These are phyloP conservation scores for silkworm (Bombyx mori) DNA, from an alignment of 1,140 invertebrate genomes.

Conservation along the genomic window DNA sequence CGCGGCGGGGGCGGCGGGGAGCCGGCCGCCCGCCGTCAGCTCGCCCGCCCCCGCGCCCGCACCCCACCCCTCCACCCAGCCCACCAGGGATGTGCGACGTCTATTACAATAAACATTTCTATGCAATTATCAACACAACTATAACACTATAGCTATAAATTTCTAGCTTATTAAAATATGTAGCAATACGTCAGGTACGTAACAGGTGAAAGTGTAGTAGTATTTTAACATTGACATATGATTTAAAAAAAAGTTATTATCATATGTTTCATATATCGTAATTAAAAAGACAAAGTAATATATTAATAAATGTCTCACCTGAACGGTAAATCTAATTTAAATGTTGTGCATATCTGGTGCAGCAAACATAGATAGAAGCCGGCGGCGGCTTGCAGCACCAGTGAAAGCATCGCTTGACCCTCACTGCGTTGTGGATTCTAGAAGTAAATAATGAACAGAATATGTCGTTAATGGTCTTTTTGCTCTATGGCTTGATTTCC, in stretches of 20 bases:
- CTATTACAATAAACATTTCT: conserved; percentile 17
- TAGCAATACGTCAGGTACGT: no score
- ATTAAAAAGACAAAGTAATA: no score
- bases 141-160: no score
- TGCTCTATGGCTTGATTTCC: no score
- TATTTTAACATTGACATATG: no score
- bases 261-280: no score
- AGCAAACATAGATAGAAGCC: conserved; percentile 88
- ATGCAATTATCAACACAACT: no score
- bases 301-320: conserved; percentile 57
- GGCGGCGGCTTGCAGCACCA: conserved; percentile 86
- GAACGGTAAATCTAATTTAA: conserved; percentile 86
- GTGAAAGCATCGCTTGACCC: conserved; percentile 81
- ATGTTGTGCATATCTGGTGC: conserved; percentile 85
- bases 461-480: not conserved
- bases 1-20: conserved; percentile 80
- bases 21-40: conserved; percentile 17
- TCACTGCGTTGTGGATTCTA: conserved; percentile 81
- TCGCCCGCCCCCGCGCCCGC: conserved; percentile 12
- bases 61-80: conserved; percentile 47
- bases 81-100: conserved; percentile 47
- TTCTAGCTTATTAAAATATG: no score
- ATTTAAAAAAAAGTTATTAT: no score
- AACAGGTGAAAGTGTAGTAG: no score
- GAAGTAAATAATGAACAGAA: conserved; percentile 14